These are phyloP conservation scores for Ailurus styani DNA, from an alignment of 2,113 vertebrate genomes.

Conservation along the genomic window DNA sequence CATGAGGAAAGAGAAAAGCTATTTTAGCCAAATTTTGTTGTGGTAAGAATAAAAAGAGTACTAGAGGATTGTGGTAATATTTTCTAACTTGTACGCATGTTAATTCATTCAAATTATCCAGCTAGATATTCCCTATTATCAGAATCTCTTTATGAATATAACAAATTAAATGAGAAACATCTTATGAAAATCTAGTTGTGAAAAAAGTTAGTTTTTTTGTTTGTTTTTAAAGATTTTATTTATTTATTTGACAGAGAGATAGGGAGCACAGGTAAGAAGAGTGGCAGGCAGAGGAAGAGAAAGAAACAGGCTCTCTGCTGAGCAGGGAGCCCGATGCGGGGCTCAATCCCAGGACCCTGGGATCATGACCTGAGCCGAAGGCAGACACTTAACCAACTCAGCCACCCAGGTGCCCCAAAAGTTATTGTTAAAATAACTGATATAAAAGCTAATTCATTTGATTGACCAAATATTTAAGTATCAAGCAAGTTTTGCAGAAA, in stretches of 20 bases:
- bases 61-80: neutral
- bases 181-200: neutral
- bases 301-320: no score
- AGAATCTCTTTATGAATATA: neutral
- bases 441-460: neutral
- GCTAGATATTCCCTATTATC: neutral
- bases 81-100: neutral
- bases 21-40: neutral
- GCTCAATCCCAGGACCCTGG: no score
- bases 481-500: constrained; percentile 2
- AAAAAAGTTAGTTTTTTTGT: no score
- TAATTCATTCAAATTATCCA: neutral
- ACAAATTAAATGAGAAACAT: neutral
- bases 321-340: no score
- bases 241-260: no score
- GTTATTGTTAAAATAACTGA: neutral
- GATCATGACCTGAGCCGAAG: no score
- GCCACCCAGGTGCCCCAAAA: no score
- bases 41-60: neutral
- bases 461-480: neutral
- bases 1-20: neutral
- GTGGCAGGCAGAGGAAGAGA: no score
- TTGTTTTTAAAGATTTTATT: no score
- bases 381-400: no score
- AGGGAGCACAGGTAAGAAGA: no score